Base-by-base conservation (phyloP, 2,797 vertebrate genomes). In the Cephalopachus bancanus region DNA sequence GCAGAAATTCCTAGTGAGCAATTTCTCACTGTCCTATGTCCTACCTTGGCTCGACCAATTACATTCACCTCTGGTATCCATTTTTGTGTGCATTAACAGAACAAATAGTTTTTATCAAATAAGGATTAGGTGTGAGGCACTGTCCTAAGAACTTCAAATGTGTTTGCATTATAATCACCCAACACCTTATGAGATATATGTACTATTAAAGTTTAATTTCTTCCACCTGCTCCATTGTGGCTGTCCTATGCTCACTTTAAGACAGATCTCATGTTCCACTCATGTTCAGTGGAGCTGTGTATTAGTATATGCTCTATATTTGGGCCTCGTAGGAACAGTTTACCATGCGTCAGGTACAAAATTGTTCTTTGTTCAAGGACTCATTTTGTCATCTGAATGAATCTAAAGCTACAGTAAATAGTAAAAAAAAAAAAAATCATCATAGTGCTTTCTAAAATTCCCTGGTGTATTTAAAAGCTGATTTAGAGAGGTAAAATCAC, bases 351-450 rank as follows among this genome's bases (percentile, higher is more conserved):
- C 16, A 55, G 5, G 24, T 69, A 30, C 30, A 64, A 7, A 69
- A 71, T 74, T 69, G 55, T 62, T 74, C 53, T 19, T 76, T 94
- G 64, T 74, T 19, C 65, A 62, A 44, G 22, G 57, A 37, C 51
- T 74, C 55, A n/a, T 92, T 96, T 79, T 87, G 26, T 90, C 22
- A 49, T 88, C 44, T 83, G 2, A 69, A n/a, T 81, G 65, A 80
- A 83, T 60, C 76, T 20, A 22, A 71, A 89, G 83, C 51, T 84
- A 10, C 19, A 84, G 69, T 55, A 64, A 87, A 69, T 24, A 84
- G 69, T 51, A 64, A 84, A 74, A 78, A 74, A 62, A 74, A 62
- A 37, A 37, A 76, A 81, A 16, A 14, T 22, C 10, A 37, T 30
- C 16, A 17, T 51, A 72, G 26, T 17, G 10, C 78, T 94, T 72